Conservation (phyloP, 2,797 vertebrate species). For the Percopsis omiscomaycus region DNA sequence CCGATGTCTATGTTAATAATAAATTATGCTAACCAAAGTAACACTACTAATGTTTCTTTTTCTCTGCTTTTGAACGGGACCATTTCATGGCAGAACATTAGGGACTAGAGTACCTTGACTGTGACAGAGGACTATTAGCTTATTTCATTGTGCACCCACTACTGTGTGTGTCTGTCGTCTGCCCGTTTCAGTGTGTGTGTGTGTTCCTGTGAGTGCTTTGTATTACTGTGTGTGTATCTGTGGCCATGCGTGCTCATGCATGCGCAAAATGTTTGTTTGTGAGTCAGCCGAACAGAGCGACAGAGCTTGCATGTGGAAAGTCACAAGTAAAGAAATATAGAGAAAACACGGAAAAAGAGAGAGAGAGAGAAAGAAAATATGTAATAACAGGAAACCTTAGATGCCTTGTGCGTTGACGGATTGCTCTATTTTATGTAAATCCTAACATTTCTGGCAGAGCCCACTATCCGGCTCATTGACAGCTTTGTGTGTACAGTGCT, state of each 20-base stretch:
- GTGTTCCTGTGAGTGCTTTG: constrained; percentile 31
- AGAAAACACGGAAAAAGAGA: not conserved
- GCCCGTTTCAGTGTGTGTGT: constrained; percentile 7
- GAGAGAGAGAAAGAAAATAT: not conserved
- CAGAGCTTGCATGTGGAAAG: not conserved
- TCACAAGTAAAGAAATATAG: not conserved
- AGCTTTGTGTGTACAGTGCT: constrained; percentile 16
- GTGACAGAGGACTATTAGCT: not conserved
- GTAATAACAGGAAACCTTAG: not conserved
- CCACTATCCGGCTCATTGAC: not conserved
- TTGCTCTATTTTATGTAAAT: not conserved
- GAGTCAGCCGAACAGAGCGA: not conserved
- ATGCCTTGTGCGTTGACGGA: not conserved
- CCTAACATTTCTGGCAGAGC: not conserved
- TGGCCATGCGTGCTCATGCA: not conserved
- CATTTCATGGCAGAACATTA: too few relatives aligned
- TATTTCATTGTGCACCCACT: not conserved
- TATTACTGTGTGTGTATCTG: constrained; percentile 16
- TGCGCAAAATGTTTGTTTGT: not conserved
- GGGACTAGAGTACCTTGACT: not conserved
- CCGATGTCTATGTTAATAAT: too few relatives aligned
- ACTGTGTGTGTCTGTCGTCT: not conserved
- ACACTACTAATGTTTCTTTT: too few relatives aligned
- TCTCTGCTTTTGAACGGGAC: too few relatives aligned
- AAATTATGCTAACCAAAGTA: too few relatives aligned